phyloP scores from a whole-genome alignment of 1,140 invertebrate genomes.

The Drosophila equinoxialis region DNA sequence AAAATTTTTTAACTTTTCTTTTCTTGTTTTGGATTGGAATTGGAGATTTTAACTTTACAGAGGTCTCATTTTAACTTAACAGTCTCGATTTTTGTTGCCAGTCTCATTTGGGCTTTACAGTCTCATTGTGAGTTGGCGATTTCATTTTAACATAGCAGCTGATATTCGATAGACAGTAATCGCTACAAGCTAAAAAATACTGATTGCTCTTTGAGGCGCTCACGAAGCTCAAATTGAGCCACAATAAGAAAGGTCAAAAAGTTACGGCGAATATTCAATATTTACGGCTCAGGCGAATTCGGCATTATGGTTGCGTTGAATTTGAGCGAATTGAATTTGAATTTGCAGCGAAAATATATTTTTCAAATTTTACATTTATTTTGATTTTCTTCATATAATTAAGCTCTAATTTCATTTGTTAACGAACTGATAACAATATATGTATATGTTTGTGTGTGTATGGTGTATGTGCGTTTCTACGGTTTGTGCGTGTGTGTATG shows the following conservation, averaged over 20 bases:
- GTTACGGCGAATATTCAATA: no score
- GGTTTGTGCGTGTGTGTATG: conserved; percentile 30
- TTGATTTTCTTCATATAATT: conserved; percentile 57
- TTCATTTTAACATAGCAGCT: no score
- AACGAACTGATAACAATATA: conserved; percentile 76
- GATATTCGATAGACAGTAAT: no score
- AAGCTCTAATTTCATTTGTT: conserved; percentile 73
- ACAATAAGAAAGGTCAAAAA: no score
- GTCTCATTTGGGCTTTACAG: background rate
- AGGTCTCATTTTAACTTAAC: conserved; percentile 74
- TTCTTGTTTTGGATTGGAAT: conserved; percentile 48
- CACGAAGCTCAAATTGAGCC: no score
- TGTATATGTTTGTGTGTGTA: conserved; percentile 37
- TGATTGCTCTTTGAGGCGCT: no score
- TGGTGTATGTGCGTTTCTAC: conserved; percentile 33
- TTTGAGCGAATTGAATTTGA: no score
- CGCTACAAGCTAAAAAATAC: no score
- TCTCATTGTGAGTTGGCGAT: no score
- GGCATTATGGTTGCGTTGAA: no score
- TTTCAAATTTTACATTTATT: conserved; percentile 1
- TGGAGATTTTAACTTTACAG: conserved; percentile 67
- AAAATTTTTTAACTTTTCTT: conserved; percentile 28
- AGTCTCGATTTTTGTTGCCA: conserved; percentile 68
- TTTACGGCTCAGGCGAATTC: no score
- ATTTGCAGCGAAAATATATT: background rate